Base-by-base conservation (phyloP, 2,888 invertebrate species). In the Phanerotoma sp. region DNA sequence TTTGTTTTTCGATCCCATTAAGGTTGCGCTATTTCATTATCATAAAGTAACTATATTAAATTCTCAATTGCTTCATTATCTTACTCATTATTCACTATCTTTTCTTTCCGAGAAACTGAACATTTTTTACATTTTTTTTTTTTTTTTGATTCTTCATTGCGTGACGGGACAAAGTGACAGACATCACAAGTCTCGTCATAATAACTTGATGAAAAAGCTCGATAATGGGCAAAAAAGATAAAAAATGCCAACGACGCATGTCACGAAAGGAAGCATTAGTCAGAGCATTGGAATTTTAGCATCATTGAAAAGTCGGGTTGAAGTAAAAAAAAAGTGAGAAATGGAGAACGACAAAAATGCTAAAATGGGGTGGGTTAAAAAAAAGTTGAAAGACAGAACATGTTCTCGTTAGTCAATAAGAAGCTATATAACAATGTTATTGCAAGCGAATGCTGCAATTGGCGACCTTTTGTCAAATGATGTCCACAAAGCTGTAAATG, bases 401-500 rank as follows among this genome's bases (percentile, higher is more conserved):
- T 45, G 54, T 52, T 47, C 32, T 52, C 49, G 55, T 59, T 56
- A 57, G 53, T 51, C 51, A 41, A 57, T 32, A 53, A 56, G 57
- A 47, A 45, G 49, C 45, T 50, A 47, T 54, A 50, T 57, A 49
- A 52, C 42, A 38, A 18, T 46, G 22, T 54, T 51, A 30, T 41
- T 49, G 51, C 51, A 48, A 53, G 54, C 55, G 45, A 57, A 13
- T 45, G 18, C 44, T 46, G 45, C 48, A 46, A 57, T 51, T 47
- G 53, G 45, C 47, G 38, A 47, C 50, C 32, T 35, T 48, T 47
- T 50, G 30, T 52, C 33, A 33, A 35, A 21, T 44, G 48, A 40
- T 46, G 51, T 57, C 47, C 51, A 20, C 37, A 48, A 40, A 41
- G 46, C 42, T 25, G 41, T 47, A 66, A 67, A 71, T 72, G 72